phyloP scores from a whole-genome alignment of 2,888 invertebrate genomes.

The Hirtodrosophila confusa region DNA sequence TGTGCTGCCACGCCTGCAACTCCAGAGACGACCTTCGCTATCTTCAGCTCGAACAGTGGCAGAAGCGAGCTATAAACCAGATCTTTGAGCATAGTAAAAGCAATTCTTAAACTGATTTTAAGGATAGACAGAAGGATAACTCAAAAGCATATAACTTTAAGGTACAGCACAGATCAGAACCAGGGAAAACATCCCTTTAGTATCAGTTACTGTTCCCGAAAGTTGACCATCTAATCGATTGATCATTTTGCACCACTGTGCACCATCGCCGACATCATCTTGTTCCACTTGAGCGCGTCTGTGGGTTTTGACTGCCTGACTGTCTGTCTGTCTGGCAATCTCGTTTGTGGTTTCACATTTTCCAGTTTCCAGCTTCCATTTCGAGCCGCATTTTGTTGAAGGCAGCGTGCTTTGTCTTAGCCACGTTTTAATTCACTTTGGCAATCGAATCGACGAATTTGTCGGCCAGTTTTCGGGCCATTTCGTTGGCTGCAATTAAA shows the following conservation, averaged over 20 bases:
- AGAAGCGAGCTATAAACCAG: no score
- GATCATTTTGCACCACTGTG: no score
- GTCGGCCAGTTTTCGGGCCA: constrained; percentile 63
- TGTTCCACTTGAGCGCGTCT: constrained; percentile 72
- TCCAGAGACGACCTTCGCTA: constrained; percentile 40
- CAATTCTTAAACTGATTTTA: no score
- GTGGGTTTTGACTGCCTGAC: constrained; percentile 40
- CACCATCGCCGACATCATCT: constrained; percentile 53
- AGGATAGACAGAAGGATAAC: no score
- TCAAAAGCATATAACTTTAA: no score
- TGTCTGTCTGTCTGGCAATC: constrained; percentile 12
- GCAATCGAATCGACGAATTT: constrained; percentile 56
- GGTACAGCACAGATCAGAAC: no score
- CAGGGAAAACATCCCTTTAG: no score
- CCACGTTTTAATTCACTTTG: constrained; percentile 63
- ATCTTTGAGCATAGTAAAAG: no score
- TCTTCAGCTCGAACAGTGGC: constrained; percentile 6
- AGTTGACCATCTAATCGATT: no score
- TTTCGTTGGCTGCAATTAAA: constrained; percentile 61
- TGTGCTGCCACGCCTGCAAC: constrained; percentile 14
- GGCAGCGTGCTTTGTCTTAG: constrained; percentile 36
- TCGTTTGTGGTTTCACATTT: constrained; percentile 59
- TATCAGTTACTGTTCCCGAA: no score
- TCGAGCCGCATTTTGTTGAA: constrained; percentile 24
- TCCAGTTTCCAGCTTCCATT: constrained; percentile 10